Conservation (phyloP, 1,140 invertebrate genomes). For the Pteromalus puparum region DNA sequence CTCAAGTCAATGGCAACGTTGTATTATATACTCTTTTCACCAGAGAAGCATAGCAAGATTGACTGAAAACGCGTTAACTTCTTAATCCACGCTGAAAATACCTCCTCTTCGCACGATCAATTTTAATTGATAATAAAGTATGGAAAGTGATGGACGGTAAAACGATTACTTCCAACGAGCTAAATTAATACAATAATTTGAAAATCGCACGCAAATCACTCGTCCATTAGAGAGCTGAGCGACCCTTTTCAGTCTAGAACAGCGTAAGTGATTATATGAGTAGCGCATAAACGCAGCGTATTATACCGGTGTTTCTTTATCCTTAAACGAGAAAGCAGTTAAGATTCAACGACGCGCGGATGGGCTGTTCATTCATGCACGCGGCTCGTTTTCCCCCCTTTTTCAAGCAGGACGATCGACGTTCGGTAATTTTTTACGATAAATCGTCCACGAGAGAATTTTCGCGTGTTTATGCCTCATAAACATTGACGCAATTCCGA, state of each 20-base stretch:
- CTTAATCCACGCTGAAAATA: neutral
- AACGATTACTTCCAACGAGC: too few relatives aligned
- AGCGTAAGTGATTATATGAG: neutral
- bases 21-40: too few relatives aligned
- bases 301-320: neutral
- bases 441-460: neutral
- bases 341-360: slow-evolving; percentile 1
- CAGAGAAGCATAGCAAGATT: too few relatives aligned
- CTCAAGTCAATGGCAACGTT: neutral
- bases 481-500: neutral
- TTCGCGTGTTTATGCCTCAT: neutral
- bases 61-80: slow-evolving; percentile 9
- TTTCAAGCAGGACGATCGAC: too few relatives aligned
- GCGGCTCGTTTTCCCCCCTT: too few relatives aligned
- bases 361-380: neutral
- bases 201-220: too few relatives aligned
- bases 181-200: too few relatives aligned
- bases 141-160: neutral
- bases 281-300: neutral
- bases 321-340: slow-evolving; percentile 18
- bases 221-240: slow-evolving; percentile 6
- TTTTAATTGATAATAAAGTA: neutral
- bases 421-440: neutral
- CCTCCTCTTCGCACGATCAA: too few relatives aligned
- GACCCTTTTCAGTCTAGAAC: neutral